Conservation (phyloP, 2,888 invertebrate genomes). For the Drosophila siamana region DNA sequence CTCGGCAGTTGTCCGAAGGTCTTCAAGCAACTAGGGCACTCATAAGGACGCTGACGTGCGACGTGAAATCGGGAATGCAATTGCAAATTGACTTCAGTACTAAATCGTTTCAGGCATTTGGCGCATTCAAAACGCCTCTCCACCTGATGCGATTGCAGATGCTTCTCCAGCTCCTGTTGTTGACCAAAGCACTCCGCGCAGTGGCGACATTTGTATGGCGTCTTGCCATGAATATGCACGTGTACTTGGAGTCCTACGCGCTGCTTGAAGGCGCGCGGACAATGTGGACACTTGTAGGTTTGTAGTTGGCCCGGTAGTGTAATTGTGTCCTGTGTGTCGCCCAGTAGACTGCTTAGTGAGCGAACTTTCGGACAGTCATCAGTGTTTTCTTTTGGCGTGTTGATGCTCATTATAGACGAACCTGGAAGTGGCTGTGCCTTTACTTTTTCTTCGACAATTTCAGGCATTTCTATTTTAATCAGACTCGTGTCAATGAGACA, state of each 20-base stretch:
- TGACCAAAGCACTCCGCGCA: neutral
- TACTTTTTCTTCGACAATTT: neutral
- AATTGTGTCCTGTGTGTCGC: neutral
- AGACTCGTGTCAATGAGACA: neutral
- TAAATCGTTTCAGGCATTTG: constrained; percentile 8
- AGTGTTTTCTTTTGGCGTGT: neutral
- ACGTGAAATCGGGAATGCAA: constrained; percentile 17
- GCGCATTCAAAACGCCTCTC: constrained; percentile 1
- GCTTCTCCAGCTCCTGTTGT: neutral
- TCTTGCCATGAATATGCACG: neutral
- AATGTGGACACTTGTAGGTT: constrained; percentile 41
- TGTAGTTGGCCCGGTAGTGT: constrained; percentile 1
- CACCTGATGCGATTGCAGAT: neutral
- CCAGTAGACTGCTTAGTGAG: neutral
- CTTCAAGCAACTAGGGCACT: constrained; percentile 15
- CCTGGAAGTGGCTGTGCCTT: neutral
- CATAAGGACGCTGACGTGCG: neutral
- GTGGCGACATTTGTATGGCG: constrained; percentile 6
- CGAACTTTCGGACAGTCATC: neutral
- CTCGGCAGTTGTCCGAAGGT: neutral
- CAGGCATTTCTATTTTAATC: constrained; percentile 6
- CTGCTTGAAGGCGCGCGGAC: constrained; percentile 39
- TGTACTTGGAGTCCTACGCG: constrained; percentile 3
- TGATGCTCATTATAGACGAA: neutral
- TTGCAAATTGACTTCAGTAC: constrained; percentile 6